Evolutionary conservation across 53 echinoderm and acorn worm species (phyloP), one percentile per base, ranked within the genome.

Genomic region (Apostichopus leukothele): DNA sequence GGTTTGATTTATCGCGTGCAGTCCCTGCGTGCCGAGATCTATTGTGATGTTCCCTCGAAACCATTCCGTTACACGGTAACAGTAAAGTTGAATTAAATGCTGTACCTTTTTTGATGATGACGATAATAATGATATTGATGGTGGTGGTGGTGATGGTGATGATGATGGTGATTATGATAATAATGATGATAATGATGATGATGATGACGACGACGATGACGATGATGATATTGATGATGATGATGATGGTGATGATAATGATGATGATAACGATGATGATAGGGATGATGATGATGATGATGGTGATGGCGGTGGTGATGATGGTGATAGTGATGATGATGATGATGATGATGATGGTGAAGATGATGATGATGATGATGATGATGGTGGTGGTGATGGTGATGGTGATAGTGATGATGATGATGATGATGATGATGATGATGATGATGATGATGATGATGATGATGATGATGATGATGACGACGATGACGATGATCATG

Each of bases 211-310:
- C 60, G 84, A 9, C 21, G 84, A n/a, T 60, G 61, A 19, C 21
- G 60, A 60, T 83, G 21, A 59, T 83, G 23, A 1, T 83, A 22
- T 60, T 59, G 21, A 53, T 83, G 84, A 19, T 83, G 84, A n/a
- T 83, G 61, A 19, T 83, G 60, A 83, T 83, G 21, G 18, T 83
- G 60, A 18, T 83, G 60, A 83, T 59, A 67, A 83, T 50, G 60
- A 59, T 39, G 39, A 39, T 39, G 39, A 25, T 25, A 25, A 25
- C 25, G 25, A 25, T 25, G 25, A 25, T 25, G 25, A 25, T 25
- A 25, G 25, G 25, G 25, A 25, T 25, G 25, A 25, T 25, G 25
- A 39, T 39, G 39, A 1, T 25, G 39, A 25, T 25, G 25, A 25
- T 25, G 25, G 25, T 25, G 25, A 25, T 25, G 25, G 25, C 25